Evolutionary conservation across 1,140 invertebrate species (phyloP).

Genomic region (Drosophila suzukii): DNA sequence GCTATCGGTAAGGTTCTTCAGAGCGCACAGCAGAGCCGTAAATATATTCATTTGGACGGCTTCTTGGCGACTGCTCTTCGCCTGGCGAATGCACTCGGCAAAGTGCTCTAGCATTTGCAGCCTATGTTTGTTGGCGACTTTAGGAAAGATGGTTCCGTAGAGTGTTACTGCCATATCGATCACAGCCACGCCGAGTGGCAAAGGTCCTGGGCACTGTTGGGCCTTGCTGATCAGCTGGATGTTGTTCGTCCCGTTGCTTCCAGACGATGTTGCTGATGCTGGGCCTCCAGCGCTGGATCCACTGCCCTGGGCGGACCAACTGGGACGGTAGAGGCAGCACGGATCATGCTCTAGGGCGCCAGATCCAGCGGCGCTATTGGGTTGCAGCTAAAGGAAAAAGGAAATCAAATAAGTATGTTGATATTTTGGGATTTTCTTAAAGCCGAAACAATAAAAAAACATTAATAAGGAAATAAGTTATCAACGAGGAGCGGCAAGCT

Average conservation of each 20-base stretch:
- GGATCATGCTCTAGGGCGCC: conserved; percentile 98
- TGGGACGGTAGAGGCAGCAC: conserved; percentile 92
- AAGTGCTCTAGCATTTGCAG: conserved; percentile 99
- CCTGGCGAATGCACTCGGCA: conserved; percentile 96
- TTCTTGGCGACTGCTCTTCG: conserved; percentile 95
- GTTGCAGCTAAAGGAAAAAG: conserved; percentile 89
- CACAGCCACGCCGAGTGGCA: conserved; percentile 97
- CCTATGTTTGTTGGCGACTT: conserved; percentile 97
- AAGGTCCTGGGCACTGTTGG: conserved; percentile 88
- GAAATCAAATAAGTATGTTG: neutral
- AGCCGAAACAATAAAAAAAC: conserved; percentile 4
- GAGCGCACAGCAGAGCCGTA: conserved; percentile 94
- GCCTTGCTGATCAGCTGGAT: conserved; percentile 83
- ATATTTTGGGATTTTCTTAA: neutral
- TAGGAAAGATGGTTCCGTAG: conserved; percentile 97
- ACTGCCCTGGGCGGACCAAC: conserved; percentile 83
- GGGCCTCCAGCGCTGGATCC: conserved; percentile 78
- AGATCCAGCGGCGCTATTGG: conserved; percentile 96
- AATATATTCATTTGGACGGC: conserved; percentile 99
- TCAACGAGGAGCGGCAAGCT: neutral
- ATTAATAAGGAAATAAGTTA: neutral
- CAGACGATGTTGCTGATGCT: conserved; percentile 5
- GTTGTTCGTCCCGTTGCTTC: conserved; percentile 40
- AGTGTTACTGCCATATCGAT: conserved; percentile 97
- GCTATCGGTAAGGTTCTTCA: conserved; percentile 94